A percentile compares a stretch with the other conserved stretches of the same genome.
These are phyloP conservation scores for Apamea sordens DNA, from an alignment of 2,888 invertebrate species.

Conservation along the genomic window DNA sequence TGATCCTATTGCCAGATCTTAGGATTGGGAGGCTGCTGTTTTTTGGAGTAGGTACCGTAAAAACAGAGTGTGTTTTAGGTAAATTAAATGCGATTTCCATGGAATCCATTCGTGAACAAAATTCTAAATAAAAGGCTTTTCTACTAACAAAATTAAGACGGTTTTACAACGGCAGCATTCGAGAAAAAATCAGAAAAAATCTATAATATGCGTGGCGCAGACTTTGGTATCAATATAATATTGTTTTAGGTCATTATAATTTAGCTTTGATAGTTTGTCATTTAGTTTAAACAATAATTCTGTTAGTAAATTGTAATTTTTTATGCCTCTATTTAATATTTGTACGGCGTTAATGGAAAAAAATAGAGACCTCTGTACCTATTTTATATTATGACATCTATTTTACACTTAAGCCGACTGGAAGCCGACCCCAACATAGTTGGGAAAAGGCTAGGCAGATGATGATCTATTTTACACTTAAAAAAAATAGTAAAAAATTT, in stretches of 20 bases:
- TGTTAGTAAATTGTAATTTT: not conserved
- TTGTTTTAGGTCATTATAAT: no score
- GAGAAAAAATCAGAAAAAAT: not conserved
- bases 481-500: no score
- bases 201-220: not conserved
- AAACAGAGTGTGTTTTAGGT: conserved; percentile 1
- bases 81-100: conserved; percentile 29
- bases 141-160: not conserved
- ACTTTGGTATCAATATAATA: not conserved
- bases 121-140: not conserved
- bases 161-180: not conserved
- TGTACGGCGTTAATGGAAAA: no score
- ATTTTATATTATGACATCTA: no score
- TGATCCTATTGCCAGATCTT: conserved; percentile 35
- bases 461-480: no score
- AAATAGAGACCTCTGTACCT: no score
- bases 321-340: not conserved
- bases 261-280: not conserved
- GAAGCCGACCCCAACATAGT: no score
- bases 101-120: not conserved
- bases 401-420: no score
- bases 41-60: not conserved
- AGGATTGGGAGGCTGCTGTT: conserved; percentile 6
- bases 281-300: not conserved
- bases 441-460: no score